Evolutionary conservation across 2,797 vertebrate species (phyloP).

Genomic region (Telmatherina bonti): DNA sequence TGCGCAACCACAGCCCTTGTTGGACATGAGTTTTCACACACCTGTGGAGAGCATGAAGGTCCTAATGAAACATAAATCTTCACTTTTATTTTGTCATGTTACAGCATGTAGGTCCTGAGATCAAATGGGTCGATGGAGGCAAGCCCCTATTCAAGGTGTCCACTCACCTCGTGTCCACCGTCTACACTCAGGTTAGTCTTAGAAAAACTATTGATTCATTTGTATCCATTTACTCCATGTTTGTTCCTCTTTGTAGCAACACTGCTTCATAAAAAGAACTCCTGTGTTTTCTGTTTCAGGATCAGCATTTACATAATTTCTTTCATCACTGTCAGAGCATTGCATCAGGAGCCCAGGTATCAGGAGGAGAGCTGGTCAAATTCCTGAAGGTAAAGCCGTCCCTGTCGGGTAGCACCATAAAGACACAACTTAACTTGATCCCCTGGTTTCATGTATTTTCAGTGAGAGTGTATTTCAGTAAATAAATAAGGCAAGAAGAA

Average conservation of each 20-base stretch:
- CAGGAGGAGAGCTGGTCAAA: conserved; percentile 93
- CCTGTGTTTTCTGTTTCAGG: conserved; percentile 76
- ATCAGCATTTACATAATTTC: conserved; percentile 98
- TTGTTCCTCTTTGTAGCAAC: not conserved
- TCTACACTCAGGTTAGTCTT: conserved; percentile 93
- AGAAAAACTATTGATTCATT: not conserved
- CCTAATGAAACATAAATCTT: not conserved
- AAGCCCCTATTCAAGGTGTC: conserved; percentile 93
- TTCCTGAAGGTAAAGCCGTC: conserved; percentile 91
- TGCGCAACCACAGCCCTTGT: not conserved
- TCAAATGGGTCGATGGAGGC: conserved; percentile 98
- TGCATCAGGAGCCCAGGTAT: conserved; percentile 82
- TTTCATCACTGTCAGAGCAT: conserved; percentile 94
- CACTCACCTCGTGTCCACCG: conserved; percentile 95
- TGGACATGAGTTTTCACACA: not conserved
- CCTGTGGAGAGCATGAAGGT: not conserved
- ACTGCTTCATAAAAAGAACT: not conserved
- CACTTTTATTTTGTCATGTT: conserved; percentile 21
- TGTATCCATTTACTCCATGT: not conserved
- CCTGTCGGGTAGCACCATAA: not conserved
- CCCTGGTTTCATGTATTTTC: not conserved
- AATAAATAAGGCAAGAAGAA: not conserved
- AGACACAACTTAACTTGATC: not conserved
- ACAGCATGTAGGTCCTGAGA: conserved; percentile 92
- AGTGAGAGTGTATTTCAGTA: not conserved